Evolutionary conservation across 2,113 vertebrate species (phyloP).

Genomic region (Mormyrus iriodes): DNA sequence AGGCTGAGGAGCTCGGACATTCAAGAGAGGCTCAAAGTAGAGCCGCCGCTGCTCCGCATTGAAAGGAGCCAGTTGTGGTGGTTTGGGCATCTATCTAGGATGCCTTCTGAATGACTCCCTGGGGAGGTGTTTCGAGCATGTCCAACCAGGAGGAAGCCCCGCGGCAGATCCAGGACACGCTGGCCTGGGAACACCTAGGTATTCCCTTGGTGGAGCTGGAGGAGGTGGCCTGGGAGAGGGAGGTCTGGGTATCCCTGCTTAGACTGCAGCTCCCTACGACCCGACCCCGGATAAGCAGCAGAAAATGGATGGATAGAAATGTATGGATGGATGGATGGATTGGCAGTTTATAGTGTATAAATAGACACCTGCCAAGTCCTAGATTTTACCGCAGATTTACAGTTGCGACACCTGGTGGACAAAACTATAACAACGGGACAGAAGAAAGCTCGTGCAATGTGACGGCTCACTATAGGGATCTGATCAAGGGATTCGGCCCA

Average conservation of each 20-base stretch:
- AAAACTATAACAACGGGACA: background rate
- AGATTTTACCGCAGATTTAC: background rate
- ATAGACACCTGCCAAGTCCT: background rate
- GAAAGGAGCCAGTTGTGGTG: background rate
- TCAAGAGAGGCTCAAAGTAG: background rate
- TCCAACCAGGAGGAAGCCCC: background rate
- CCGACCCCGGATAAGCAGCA: background rate
- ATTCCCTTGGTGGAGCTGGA: background rate
- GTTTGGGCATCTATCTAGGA: background rate
- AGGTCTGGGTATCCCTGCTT: background rate
- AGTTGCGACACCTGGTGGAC: constrained; percentile 5
- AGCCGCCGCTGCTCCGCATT: background rate
- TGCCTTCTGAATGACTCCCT: background rate
- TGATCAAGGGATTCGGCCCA: background rate
- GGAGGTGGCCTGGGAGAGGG: background rate
- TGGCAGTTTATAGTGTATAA: background rate
- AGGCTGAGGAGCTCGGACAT: background rate
- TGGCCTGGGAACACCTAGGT: background rate
- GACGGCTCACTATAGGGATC: background rate
- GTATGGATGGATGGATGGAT: background rate
- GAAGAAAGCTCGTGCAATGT: background rate
- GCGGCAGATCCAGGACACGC: background rate
- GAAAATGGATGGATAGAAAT: background rate
- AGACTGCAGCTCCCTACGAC: background rate
- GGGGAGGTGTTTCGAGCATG: background rate